Base-by-base conservation (phyloP, 2,888 invertebrate species). In the Hirtodrosophila confusa region DNA sequence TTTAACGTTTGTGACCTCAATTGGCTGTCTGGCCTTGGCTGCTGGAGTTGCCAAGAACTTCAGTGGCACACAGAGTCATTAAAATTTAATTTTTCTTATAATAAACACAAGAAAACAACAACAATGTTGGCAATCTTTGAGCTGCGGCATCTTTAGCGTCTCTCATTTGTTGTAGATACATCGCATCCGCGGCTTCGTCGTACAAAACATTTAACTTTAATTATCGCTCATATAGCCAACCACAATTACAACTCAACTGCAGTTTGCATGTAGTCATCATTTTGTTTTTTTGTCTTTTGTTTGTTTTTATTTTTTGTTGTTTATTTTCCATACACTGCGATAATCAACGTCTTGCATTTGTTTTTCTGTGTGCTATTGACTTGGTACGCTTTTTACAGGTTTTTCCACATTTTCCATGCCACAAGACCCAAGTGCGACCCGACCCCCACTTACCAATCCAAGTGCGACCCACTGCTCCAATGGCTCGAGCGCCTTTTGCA, bases 381-480 rank as follows among this genome's bases (percentile, higher is more conserved):
- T 79, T 75, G 78, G 67, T 55, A 39, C 56, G 65, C 63, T 68
- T 61, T 69, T 41, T 73, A 79, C 84, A 84, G 82, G 82, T 82
- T 84, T 75, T 83, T 78, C 76, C 77, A 83, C 78, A 83, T 80
- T 84, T 83, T 78, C 75, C 53, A 36, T 54, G 65, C 74, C 68
- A 69, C 61, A 69, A 49, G 44, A 60, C 53, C 65, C 58, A 67
- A 57, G 39, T 60, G 55, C 67, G 68, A 75, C 63, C 60, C 64
- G 64, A 72, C 47, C 56, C 43, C 49, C 56, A 53, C 65, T 36
- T 49, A 49, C 29, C 37, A 43, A 17, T 41, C 75, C 77, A 79
- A 79, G 75, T 72, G 68, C 76, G 80, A 84, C 82, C 80, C 82
- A 82, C 68, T 84, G 82, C 84, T 79, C 82, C 82, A 82, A 80